phyloP scores from a whole-genome alignment of 2,888 invertebrate genomes.

The Caenorhabditis macrosperma region DNA sequence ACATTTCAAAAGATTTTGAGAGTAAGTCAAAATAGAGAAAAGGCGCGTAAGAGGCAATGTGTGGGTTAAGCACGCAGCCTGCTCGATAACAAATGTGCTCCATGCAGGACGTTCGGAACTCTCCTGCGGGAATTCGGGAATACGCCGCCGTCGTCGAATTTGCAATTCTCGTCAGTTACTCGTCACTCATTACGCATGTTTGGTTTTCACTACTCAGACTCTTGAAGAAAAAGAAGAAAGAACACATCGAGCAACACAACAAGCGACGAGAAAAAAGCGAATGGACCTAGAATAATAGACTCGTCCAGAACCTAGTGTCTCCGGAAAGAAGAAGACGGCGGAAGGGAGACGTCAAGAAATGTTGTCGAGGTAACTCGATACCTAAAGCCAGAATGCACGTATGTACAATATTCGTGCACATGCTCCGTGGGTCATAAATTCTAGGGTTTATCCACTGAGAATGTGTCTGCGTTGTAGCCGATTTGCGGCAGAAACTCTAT shows the following conservation, averaged over 20 bases:
- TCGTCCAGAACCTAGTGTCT: not conserved
- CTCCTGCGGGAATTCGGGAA: conserved; percentile 40
- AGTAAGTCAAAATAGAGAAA: not conserved
- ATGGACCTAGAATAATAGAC: not conserved
- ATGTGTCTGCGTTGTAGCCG: conserved; percentile 26
- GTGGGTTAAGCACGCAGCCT: too few species aligned
- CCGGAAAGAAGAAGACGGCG: conserved; percentile 11
- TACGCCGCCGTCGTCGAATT: not conserved
- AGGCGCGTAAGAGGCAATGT: not conserved
- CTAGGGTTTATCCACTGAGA: conserved; percentile 11
- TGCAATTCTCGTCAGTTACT: not conserved
- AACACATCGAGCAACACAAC: too few species aligned
- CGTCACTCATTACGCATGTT: conserved; percentile 35
- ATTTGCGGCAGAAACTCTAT: conserved; percentile 8
- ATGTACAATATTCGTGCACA: conserved; percentile 35
- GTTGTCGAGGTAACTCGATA: conserved; percentile 52
- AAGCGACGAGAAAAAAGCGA: not conserved
- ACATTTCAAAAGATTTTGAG: not conserved
- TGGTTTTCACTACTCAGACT: not conserved
- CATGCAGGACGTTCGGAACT: conserved; percentile 10
- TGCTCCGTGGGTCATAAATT: conserved; percentile 17
- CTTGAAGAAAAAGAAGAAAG: not conserved
- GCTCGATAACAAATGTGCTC: conserved; percentile 14
- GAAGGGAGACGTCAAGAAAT: conserved; percentile 57
- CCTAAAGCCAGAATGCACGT: conserved; percentile 20